Conservation (phyloP, 2,113 vertebrate genomes). For the Lates calcarifer region DNA sequence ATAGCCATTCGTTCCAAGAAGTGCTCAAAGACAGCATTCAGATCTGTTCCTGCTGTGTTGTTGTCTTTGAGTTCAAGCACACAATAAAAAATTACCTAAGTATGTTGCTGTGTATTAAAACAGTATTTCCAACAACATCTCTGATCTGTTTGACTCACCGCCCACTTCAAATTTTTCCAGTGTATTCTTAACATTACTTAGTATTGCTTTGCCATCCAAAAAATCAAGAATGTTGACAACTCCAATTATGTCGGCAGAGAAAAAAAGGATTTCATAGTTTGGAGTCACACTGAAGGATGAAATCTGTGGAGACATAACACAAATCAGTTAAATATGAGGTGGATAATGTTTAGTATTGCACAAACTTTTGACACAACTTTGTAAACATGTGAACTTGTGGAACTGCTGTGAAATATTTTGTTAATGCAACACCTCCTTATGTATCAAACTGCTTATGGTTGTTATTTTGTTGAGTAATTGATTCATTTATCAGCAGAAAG, state of each 20-base stretch:
- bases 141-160: constrained; percentile 55
- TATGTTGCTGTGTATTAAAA: neutral
- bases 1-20: constrained; percentile 66
- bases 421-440: constrained; percentile 31
- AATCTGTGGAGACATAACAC: constrained; percentile 75
- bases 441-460: constrained; percentile 63
- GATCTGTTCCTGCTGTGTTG: constrained; percentile 76
- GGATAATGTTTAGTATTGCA: neutral
- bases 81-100: neutral
- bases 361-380: constrained; percentile 10
- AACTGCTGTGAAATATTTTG: constrained; percentile 21
- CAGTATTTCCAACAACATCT: neutral
- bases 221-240: constrained; percentile 71
- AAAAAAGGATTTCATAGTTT: constrained; percentile 83
- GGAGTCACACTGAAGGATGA: constrained; percentile 75
- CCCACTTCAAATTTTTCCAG: constrained; percentile 32
- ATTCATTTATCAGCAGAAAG: constrained; percentile 65
- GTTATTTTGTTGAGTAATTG: constrained; percentile 68
- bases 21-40: constrained; percentile 60
- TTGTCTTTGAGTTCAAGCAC: constrained; percentile 37
- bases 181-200: accelerated
- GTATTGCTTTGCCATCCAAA: neutral
- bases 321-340: neutral
- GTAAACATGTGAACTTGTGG: constrained; percentile 3
- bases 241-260: constrained; percentile 67